Percentiles rank a stretch among this genome's conserved stretches.
phyloP scores from a whole-genome alignment of 2,888 invertebrate species.

The Dexiosoma caninum region DNA sequence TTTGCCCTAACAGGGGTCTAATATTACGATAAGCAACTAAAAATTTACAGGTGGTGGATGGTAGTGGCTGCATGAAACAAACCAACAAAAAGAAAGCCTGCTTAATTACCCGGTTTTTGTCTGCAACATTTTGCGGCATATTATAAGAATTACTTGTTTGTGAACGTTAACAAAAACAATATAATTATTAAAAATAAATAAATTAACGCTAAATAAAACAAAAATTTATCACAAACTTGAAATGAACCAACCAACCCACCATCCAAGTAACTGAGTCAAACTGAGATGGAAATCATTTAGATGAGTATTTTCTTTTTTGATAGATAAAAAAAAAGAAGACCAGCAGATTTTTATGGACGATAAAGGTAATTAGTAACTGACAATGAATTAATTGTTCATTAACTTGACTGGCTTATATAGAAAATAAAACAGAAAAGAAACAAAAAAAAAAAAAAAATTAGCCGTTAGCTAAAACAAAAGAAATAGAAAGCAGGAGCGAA shows the following conservation, averaged over 20 bases:
- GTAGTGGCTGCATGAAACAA: not conserved
- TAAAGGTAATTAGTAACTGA: constrained; percentile 61
- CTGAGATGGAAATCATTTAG: constrained; percentile 52
- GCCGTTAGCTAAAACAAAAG: constrained; percentile 10
- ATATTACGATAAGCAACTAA: constrained; percentile 4
- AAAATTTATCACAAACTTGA: constrained; percentile 18
- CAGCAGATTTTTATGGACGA: constrained; percentile 50
- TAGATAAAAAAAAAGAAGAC: constrained; percentile 45
- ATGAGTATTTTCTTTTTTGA: constrained; percentile 28
- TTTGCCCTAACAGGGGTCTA: constrained; percentile 33
- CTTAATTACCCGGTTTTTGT: constrained; percentile 60
- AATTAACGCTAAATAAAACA: not conserved
- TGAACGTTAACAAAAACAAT: constrained; percentile 34
- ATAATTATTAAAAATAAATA: constrained; percentile 31
- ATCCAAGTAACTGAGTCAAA: constrained; percentile 24
- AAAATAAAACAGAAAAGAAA: not conserved
- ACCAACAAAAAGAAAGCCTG: constrained; percentile 22
- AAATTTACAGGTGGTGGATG: no score
- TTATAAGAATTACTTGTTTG: constrained; percentile 47
- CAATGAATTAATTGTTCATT: constrained; percentile 62
- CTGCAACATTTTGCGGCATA: constrained; percentile 57
- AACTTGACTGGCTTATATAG: constrained; percentile 45
- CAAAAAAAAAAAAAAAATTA: not conserved
- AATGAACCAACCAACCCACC: not conserved
- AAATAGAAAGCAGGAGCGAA: not conserved